Conservation (phyloP, 2,113 vertebrate species). For the Oostethus manadensis region DNA sequence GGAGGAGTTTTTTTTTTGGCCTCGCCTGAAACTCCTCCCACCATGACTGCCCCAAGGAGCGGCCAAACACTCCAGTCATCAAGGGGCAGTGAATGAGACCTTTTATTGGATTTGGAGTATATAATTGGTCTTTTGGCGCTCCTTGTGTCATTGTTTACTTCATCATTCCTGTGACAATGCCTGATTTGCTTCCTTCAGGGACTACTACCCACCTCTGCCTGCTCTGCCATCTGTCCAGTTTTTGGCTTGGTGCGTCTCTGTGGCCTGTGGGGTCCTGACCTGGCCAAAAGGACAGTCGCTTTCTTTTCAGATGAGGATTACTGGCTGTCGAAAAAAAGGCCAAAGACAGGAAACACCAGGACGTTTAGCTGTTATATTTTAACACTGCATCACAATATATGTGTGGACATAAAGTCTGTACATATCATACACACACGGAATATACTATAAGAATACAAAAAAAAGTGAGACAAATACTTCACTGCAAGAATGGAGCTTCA, state of each 20-base stretch:
- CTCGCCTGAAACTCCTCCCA: not conserved
- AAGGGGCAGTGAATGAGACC: constrained; percentile 19
- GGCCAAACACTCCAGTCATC: not conserved
- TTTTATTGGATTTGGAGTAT: constrained; percentile 43
- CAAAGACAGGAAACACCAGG: constrained; percentile 45
- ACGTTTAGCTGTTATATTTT: constrained; percentile 45
- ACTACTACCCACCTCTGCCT: constrained; percentile 30
- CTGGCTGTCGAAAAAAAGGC: constrained; percentile 58
- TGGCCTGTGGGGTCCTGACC: constrained; percentile 54
- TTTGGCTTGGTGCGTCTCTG: constrained; percentile 17
- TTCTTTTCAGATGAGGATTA: constrained; percentile 37
- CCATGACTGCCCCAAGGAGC: not conserved
- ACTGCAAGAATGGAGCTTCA: not conserved
- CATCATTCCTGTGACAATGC: constrained; percentile 50
- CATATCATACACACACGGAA: too few relatives aligned
- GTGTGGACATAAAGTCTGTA: too few relatives aligned
- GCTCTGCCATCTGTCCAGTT: constrained; percentile 65
- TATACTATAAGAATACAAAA: too few relatives aligned
- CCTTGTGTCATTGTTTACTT: constrained; percentile 56
- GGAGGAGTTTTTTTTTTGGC: too few relatives aligned
- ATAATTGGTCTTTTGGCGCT: constrained; percentile 54
- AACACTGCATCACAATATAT: constrained; percentile 16
- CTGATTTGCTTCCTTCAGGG: constrained; percentile 79
- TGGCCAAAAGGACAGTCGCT: constrained; percentile 34
- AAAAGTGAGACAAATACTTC: not conserved